phyloP scores from a whole-genome alignment of 2,888 invertebrate genomes.

The Vanessa cardui region DNA sequence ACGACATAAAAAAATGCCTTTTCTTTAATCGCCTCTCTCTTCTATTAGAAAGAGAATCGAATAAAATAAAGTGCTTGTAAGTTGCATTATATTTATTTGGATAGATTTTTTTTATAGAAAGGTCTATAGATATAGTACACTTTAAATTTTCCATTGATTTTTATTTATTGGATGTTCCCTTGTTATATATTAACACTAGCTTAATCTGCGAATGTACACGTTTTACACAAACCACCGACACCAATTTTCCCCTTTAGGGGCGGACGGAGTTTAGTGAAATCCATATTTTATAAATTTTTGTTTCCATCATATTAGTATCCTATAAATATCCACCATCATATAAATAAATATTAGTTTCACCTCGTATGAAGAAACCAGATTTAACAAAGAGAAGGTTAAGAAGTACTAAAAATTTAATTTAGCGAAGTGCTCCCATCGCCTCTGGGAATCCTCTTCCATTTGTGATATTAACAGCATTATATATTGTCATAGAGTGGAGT shows the following conservation, averaged over 20 bases:
- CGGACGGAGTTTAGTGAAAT: too few relatives aligned
- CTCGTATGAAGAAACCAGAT: neutral
- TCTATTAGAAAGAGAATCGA: slow-evolving; percentile 11
- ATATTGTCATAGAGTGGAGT: slow-evolving; percentile 87
- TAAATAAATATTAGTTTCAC: neutral
- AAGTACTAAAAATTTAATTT: slow-evolving; percentile 23
- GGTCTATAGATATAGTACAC: neutral
- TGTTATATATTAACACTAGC: too few relatives aligned
- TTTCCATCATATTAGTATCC: too few relatives aligned
- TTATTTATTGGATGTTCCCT: neutral
- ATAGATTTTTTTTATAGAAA: neutral
- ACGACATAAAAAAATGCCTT: slow-evolving; percentile 60
- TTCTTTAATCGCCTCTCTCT: slow-evolving; percentile 51
- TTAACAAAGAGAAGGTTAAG: neutral
- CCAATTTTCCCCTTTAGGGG: too few relatives aligned
- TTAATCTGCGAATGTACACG: too few relatives aligned
- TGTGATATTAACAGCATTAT: slow-evolving; percentile 25
- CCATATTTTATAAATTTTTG: too few relatives aligned
- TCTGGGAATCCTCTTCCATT: slow-evolving; percentile 32
- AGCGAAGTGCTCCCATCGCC: slow-evolving; percentile 24
- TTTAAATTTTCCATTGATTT: neutral
- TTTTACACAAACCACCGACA: too few relatives aligned
- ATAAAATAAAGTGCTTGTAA: neutral
- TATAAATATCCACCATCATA: too few relatives aligned
- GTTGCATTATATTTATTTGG: too few relatives aligned